phyloP scores from a whole-genome alignment of 2,113 vertebrate species.

The Pteropus alecto region DNA sequence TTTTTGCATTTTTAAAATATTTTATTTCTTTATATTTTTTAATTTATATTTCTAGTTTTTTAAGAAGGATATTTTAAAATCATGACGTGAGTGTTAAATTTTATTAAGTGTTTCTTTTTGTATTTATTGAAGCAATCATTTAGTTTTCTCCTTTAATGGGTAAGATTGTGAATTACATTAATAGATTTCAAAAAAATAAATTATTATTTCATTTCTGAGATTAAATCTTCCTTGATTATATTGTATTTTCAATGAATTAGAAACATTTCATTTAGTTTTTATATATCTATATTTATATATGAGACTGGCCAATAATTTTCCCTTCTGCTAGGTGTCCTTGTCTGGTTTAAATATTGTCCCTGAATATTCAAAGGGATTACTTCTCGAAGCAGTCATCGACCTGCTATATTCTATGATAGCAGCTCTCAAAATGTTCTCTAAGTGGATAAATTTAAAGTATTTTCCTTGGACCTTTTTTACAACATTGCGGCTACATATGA shows the following conservation, averaged over 20 bases:
- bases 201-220: neutral
- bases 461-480: neutral
- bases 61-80: conserved; percentile 31
- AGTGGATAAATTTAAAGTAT: neutral
- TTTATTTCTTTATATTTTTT: too few relatives aligned
- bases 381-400: neutral
- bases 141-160: neutral
- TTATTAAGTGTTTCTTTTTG: neutral
- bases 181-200: conserved; percentile 24
- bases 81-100: neutral
- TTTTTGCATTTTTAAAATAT: too few relatives aligned
- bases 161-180: neutral
- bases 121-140: neutral
- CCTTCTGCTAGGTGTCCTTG: neutral
- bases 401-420: neutral
- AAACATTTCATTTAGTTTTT: conserved; percentile 13
- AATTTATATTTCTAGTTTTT: neutral
- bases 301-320: neutral
- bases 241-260: neutral
- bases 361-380: neutral
- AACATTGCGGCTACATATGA: neutral
- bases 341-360: neutral
- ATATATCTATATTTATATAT: neutral
- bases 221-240: conserved; percentile 11
- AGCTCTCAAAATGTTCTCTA: neutral